Base-by-base conservation (phyloP, 2,888 invertebrate species). In the Ellobium chinense region DNA sequence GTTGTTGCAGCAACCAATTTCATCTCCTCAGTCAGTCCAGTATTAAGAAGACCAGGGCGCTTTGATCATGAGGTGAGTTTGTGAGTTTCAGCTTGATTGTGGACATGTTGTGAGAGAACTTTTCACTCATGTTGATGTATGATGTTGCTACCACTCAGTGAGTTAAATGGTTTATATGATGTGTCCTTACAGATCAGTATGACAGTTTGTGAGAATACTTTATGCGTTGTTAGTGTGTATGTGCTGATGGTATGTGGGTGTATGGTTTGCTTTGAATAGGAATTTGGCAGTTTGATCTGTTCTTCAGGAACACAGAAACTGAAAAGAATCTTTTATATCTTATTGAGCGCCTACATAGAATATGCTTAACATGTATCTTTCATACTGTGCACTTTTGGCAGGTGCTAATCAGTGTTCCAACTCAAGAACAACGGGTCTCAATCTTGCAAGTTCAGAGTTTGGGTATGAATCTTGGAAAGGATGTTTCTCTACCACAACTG, bases 1-100 rank as follows among this genome's bases (percentile, higher is more conserved):
- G 93, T 95, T 2, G 92, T 95, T 75, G 95, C 93, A 31, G 94
- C 95, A 5, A 94, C 94, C 4, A 94, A 94, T 76, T 90, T 93
- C 63, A 93, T 94, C 0, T 93, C 94, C 79, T 88, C 91, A 21
- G 84, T 95, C 18, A 94, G 94, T 86, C 89, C 93, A 14, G 91
- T 93, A 18, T 86, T 94, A 0, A 92, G 94, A 75, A 92, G 94
- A 68, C 94, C 94, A 12, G 94, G 94, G 0, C 93, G 95, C 60
- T 93, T 95, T 85, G 94, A 94, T 83, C 93, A 93, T 82, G 95
- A 95, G 91, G 94, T 95, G 77, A 62, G 74, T 81, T 70, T 29
- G n/a, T 9, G 72, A 12, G 21, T 72, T 54, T 56, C n/a, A n/a
- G 14, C 39, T 31, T 66, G 66, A 12, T 14, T 21, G 37, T 24